A percentile compares a stretch with the other conserved stretches of the same genome.
Conservation (phyloP, 1,140 invertebrate genomes). For the Araneus ventricosus region DNA sequence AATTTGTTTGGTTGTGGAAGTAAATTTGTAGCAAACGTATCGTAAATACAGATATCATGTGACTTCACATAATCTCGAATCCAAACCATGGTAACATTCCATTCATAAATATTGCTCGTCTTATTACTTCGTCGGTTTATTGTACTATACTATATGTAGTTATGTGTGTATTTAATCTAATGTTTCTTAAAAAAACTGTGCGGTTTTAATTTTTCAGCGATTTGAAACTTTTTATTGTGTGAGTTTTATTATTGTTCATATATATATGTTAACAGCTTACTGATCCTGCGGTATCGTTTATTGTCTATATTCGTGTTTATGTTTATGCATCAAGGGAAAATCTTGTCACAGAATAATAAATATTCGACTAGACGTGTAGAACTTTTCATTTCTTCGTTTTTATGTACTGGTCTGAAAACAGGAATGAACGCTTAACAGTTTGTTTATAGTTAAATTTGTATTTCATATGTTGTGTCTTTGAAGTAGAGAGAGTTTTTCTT, state of each 20-base stretch:
- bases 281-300: not conserved
- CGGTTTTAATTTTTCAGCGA: not conserved
- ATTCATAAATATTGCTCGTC: conserved; percentile 30
- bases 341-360: conserved; percentile 4
- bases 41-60: not conserved
- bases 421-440: not conserved
- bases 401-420: not conserved
- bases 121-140: conserved; percentile 32
- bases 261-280: not conserved
- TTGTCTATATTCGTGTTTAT: not conserved
- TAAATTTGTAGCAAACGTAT: not conserved
- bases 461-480: not conserved
- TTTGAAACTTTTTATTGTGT: conserved; percentile 10
- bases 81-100: not conserved
- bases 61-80: not conserved
- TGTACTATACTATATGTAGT: conserved; percentile 15
- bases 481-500: not conserved
- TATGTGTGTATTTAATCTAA: not conserved
- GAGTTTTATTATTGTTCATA: not conserved
- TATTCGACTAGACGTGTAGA: not conserved
- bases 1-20: not conserved
- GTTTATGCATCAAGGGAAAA: not conserved
- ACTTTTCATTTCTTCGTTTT: not conserved
- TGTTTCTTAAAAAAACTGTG: conserved; percentile 13
- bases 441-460: not conserved